These are phyloP conservation scores for Corapipo altera DNA, from an alignment of 2,113 vertebrate genomes.

Conservation along the genomic window DNA sequence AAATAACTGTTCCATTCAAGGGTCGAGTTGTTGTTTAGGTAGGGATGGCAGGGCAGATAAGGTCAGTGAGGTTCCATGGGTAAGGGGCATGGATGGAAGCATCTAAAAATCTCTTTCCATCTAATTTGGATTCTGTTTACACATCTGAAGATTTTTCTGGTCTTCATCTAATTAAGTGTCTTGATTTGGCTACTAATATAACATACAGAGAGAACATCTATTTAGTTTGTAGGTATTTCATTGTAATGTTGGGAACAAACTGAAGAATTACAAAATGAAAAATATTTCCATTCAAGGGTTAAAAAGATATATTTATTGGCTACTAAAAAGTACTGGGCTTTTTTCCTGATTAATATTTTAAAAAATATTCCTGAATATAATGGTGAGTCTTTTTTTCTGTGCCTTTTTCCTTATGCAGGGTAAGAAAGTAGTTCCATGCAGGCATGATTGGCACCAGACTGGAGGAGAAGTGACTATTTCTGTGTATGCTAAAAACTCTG, in stretches of 20 bases:
- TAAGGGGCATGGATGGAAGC: background rate
- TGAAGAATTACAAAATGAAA: background rate
- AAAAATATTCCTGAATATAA: background rate
- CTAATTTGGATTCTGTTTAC: background rate
- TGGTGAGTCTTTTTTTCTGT: background rate
- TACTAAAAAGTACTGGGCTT: background rate
- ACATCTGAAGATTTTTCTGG: background rate
- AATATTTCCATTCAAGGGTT: background rate
- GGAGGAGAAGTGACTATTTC: slow-evolving; percentile 94
- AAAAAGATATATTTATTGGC: background rate
- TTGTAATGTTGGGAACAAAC: background rate
- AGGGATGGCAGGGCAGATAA: background rate
- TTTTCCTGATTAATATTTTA: background rate
- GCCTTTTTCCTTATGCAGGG: slow-evolving; percentile 68
- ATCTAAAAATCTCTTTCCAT: background rate
- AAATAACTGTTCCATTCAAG: background rate
- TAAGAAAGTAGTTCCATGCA: slow-evolving; percentile 90
- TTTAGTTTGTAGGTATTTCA: background rate
- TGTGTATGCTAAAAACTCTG: slow-evolving; percentile 92
- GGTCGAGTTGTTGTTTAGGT: background rate
- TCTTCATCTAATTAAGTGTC: background rate
- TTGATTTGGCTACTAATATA: background rate
- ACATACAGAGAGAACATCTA: background rate
- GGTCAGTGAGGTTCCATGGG: background rate
- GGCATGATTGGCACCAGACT: slow-evolving; percentile 98